These are phyloP conservation scores for Tinamus major DNA, from an alignment of 2,797 vertebrate genomes.

Conservation along the genomic window DNA sequence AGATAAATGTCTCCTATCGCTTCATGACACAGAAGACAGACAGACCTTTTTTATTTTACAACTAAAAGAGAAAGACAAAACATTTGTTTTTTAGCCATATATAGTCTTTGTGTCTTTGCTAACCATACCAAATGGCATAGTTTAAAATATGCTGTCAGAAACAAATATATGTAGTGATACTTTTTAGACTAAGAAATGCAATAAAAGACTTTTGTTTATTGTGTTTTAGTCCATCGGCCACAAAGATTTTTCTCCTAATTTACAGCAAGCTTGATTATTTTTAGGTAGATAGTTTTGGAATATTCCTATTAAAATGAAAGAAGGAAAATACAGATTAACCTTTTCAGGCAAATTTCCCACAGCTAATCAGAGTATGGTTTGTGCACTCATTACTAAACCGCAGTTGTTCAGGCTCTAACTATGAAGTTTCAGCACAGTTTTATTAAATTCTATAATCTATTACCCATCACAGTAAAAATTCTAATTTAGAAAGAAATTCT, in stretches of 20 bases:
- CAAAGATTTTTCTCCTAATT: conserved; percentile 39
- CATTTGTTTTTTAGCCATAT: not conserved
- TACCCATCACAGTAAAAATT: not conserved
- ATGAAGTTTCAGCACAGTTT: not conserved
- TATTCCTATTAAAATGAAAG: not conserved
- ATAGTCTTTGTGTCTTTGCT: conserved; percentile 13
- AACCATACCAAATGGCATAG: not conserved
- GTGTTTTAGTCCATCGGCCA: conserved; percentile 48
- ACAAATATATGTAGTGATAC: not conserved
- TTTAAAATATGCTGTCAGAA: conserved; percentile 44
- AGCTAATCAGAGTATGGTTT: not conserved
- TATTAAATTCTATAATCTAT: not conserved
- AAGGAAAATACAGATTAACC: not conserved
- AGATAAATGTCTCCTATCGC: conserved; percentile 43
- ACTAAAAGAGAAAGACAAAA: conserved; percentile 45
- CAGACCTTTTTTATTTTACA: conserved; percentile 42
- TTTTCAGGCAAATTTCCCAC: not conserved
- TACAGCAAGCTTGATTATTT: not conserved
- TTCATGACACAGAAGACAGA: conserved; percentile 47
- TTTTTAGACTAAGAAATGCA: conserved; percentile 22
- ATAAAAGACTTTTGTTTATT: conserved; percentile 31
- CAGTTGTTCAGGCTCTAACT: not conserved
- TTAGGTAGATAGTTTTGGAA: not conserved
- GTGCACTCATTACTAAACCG: not conserved
- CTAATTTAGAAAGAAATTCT: not conserved